phyloP scores from a whole-genome alignment of 2,113 vertebrate species.

The Sylvilagus bachmani region DNA sequence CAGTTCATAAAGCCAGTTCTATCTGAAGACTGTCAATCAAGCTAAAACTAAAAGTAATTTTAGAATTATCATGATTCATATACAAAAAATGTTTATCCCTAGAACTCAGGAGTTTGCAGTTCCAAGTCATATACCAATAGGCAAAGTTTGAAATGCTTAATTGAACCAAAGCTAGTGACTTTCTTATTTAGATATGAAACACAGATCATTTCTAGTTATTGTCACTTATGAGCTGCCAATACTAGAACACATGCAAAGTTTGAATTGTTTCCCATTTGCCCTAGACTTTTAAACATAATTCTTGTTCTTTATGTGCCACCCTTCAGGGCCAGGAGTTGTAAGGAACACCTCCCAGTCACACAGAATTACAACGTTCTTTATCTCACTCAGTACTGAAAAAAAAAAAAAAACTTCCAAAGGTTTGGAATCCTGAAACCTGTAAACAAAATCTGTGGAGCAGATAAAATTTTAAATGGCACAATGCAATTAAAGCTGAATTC shows the following conservation, averaged over 20 bases:
- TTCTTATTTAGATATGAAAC: conserved; percentile 69
- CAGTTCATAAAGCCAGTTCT: conserved; percentile 82
- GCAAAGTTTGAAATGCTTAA: conserved; percentile 69
- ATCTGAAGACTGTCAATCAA: conserved; percentile 81
- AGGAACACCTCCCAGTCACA: conserved; percentile 94
- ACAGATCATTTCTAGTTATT: conserved; percentile 77
- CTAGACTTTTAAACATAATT: conserved; percentile 86
- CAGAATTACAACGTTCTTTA: conserved; percentile 95
- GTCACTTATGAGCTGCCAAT: conserved; percentile 84
- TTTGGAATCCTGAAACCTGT: conserved; percentile 97
- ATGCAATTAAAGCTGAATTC: conserved; percentile 99
- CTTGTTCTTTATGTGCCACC: conserved; percentile 92
- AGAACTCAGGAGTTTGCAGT: conserved; percentile 75
- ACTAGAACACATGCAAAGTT: conserved; percentile 84
- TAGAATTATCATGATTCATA: conserved; percentile 81
- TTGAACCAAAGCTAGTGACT: conserved; percentile 75
- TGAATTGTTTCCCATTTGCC: conserved; percentile 83
- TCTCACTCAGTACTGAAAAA: conserved; percentile 88
- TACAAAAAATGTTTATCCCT: conserved; percentile 79
- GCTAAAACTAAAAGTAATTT: conserved; percentile 82
- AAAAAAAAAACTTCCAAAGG: conserved; percentile 88
- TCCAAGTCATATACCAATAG: conserved; percentile 71
- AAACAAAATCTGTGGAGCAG: conserved; percentile 99
- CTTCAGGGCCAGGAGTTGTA: conserved; percentile 94
- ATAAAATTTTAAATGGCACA: conserved; percentile 99